phyloP scores from a whole-genome alignment of 1,140 invertebrate genomes.

The Archivesica marissinica region DNA sequence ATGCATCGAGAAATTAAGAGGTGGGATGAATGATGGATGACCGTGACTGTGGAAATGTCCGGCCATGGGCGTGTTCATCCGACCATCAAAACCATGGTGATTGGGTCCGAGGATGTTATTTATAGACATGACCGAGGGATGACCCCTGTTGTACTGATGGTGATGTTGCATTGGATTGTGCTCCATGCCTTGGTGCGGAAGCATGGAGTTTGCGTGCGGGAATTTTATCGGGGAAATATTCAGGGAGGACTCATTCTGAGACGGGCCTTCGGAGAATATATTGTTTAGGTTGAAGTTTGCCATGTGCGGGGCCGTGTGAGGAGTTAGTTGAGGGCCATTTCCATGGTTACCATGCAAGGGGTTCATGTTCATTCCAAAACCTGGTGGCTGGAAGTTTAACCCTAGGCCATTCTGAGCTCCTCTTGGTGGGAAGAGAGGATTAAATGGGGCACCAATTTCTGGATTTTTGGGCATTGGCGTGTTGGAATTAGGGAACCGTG shows the following conservation, averaged over 20 bases:
- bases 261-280: slow-evolving; percentile 81
- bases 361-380: slow-evolving; percentile 83
- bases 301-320: slow-evolving; percentile 82
- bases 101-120: slow-evolving; percentile 82
- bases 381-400: slow-evolving; percentile 82
- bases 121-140: slow-evolving; percentile 82
- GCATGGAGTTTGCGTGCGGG: slow-evolving; percentile 80
- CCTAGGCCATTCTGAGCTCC: slow-evolving; percentile 82
- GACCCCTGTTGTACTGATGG: slow-evolving; percentile 81
- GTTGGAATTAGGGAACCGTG: slow-evolving; percentile 74
- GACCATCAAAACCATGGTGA: slow-evolving; percentile 82
- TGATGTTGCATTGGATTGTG: slow-evolving; percentile 81
- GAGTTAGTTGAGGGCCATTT: slow-evolving; percentile 75
- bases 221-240: slow-evolving; percentile 84
- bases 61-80: slow-evolving; percentile 79
- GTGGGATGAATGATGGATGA: slow-evolving; percentile 81
- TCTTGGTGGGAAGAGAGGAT: slow-evolving; percentile 80
- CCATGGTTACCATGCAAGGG: slow-evolving; percentile 78
- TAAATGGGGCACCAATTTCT: slow-evolving; percentile 78
- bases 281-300: slow-evolving; percentile 83
- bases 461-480: slow-evolving; percentile 75
- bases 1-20: slow-evolving; percentile 83
- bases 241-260: slow-evolving; percentile 75
- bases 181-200: slow-evolving; percentile 79
- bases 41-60: slow-evolving; percentile 80